phyloP scores from a whole-genome alignment of 2,797 vertebrate genomes.

The Pangasius krempfi region DNA sequence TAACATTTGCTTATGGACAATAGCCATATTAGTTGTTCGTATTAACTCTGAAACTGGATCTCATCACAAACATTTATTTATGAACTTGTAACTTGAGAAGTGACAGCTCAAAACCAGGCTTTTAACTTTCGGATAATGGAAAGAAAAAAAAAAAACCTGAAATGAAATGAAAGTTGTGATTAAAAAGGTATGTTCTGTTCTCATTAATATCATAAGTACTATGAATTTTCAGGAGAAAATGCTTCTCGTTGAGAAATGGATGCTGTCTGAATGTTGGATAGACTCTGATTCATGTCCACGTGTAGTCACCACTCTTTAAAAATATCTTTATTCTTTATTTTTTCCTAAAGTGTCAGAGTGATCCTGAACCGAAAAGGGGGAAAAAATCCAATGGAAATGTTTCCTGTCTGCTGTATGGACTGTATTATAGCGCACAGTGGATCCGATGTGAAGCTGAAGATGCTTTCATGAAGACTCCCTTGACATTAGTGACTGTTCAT shows the following conservation, averaged over 20 bases:
- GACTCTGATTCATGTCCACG: constrained; percentile 14
- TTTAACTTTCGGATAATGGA: background rate
- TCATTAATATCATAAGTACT: background rate
- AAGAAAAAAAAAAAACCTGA: background rate
- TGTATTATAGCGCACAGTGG: background rate
- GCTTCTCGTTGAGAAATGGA: background rate
- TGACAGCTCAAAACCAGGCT: background rate
- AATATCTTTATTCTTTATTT: background rate
- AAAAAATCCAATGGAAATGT: background rate
- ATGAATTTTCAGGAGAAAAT: constrained; percentile 6
- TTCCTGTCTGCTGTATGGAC: background rate
- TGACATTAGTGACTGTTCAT: background rate
- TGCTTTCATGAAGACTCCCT: constrained; percentile 8
- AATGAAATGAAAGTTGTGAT: too few relatives aligned
- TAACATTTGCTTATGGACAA: background rate
- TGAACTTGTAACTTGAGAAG: constrained; percentile 32
- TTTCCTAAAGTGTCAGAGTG: background rate
- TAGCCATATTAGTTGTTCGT: background rate
- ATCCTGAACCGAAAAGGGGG: background rate
- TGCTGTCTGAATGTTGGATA: background rate
- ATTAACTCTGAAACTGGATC: constrained; percentile 4
- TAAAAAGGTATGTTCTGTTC: background rate
- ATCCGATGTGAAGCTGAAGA: background rate
- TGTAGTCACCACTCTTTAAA: background rate
- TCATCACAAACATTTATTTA: constrained; percentile 2